Evolutionary conservation across 1,140 invertebrate genomes (phyloP).

Genomic region (Manduca sexta): DNA sequence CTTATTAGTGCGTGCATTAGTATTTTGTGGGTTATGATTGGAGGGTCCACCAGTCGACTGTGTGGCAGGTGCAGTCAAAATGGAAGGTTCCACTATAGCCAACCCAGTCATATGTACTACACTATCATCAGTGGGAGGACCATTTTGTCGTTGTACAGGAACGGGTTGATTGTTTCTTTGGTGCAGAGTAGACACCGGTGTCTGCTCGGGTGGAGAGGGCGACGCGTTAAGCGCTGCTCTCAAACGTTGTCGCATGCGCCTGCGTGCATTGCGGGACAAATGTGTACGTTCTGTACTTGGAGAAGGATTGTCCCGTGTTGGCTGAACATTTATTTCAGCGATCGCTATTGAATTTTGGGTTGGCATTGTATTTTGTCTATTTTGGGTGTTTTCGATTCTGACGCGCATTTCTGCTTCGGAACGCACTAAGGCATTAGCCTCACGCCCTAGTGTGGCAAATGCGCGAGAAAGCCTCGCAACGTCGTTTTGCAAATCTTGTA

Average conservation of each 20-base stretch:
- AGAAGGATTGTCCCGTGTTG: slow-evolving; percentile 4
- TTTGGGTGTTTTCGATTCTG: slow-evolving; percentile 18
- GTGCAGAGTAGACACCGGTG: not conserved
- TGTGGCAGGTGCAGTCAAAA: slow-evolving; percentile 12
- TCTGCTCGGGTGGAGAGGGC: slow-evolving; percentile 4
- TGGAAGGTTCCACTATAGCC: slow-evolving; percentile 11
- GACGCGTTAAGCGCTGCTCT: slow-evolving; percentile 33
- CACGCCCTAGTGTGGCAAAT: slow-evolving; percentile 41
- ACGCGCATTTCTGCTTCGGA: slow-evolving; percentile 35
- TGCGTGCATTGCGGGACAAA: slow-evolving; percentile 46
- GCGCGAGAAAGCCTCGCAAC: slow-evolving; percentile 41
- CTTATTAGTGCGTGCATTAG: slow-evolving; percentile 29
- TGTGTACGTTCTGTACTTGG: slow-evolving; percentile 6
- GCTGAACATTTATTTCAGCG: not conserved
- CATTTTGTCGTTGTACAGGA: slow-evolving; percentile 6
- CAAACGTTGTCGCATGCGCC: slow-evolving; percentile 44
- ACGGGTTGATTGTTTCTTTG: not conserved
- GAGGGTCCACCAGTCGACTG: slow-evolving; percentile 23
- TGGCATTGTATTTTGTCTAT: slow-evolving; percentile 5
- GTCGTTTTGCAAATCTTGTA: slow-evolving; percentile 44
- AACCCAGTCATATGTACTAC: slow-evolving; percentile 5
- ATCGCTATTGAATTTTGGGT: slow-evolving; percentile 1
- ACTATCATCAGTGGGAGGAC: slow-evolving; percentile 7
- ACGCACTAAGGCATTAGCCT: slow-evolving; percentile 33
- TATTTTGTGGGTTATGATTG: slow-evolving; percentile 22